Conservation (phyloP, 2,888 invertebrate genomes). For the Athrips mouffetella region DNA sequence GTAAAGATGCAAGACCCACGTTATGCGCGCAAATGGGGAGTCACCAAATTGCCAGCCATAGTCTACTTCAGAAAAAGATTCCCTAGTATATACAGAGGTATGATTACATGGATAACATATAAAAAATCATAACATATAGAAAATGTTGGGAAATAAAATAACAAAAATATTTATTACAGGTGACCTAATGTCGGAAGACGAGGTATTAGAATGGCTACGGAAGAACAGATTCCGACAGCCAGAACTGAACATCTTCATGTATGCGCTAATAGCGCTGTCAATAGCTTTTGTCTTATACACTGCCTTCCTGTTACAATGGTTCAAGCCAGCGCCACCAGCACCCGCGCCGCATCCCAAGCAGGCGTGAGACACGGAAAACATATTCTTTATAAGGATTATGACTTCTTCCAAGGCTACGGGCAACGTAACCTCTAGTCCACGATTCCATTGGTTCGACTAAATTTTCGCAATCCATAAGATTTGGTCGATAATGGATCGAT, state of each 20-base stretch:
- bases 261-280: slow-evolving; percentile 90
- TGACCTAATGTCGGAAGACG: slow-evolving; percentile 88
- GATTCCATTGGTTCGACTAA: slow-evolving; percentile 33
- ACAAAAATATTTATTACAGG: slow-evolving; percentile 74
- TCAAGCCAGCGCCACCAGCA: slow-evolving; percentile 84
- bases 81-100: slow-evolving; percentile 95
- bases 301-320: slow-evolving; percentile 93
- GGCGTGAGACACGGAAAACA: slow-evolving; percentile 65
- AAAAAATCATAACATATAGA: neutral
- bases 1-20: slow-evolving; percentile 95
- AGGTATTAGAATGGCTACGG: slow-evolving; percentile 94
- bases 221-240: slow-evolving; percentile 96
- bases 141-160: neutral
- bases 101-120: slow-evolving; percentile 14
- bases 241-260: slow-evolving; percentile 96
- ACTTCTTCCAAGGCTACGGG: slow-evolving; percentile 12
- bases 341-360: slow-evolving; percentile 82
- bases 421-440: slow-evolving; percentile 31
- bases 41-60: slow-evolving; percentile 92
- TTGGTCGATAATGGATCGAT: slow-evolving; percentile 29
- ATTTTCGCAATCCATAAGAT: slow-evolving; percentile 32
- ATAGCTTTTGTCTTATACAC: slow-evolving; percentile 93
- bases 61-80: slow-evolving; percentile 95
- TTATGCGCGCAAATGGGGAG: slow-evolving; percentile 96
- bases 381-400: slow-evolving; percentile 17